Evolutionary conservation across 2,113 vertebrate genomes (phyloP).

Genomic region (Cephalopholis sonnerati): DNA sequence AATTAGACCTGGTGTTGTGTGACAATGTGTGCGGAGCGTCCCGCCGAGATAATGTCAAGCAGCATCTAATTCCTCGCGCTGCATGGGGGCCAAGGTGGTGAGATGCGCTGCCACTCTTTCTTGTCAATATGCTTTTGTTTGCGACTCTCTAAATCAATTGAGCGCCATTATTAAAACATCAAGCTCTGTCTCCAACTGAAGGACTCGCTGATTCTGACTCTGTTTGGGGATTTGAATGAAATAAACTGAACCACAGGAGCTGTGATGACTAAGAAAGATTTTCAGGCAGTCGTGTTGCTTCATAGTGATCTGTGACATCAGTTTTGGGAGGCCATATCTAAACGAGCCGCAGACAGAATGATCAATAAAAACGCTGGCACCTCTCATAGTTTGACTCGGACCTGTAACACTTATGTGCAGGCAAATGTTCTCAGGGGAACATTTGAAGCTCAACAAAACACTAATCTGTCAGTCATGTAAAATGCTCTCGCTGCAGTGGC

Average conservation of each 20-base stretch:
- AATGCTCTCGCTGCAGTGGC: not conserved
- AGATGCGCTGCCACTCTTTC: not conserved
- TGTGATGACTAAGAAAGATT: not conserved
- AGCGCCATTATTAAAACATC: not conserved
- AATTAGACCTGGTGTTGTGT: constrained; percentile 1
- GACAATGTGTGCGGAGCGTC: not conserved
- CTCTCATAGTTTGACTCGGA: not conserved
- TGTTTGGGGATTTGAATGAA: not conserved
- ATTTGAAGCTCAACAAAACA: not conserved
- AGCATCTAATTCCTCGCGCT: not conserved
- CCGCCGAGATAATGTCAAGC: not conserved
- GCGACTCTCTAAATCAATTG: not conserved
- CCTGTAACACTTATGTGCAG: not conserved
- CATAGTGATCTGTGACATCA: not conserved
- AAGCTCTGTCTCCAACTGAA: not conserved
- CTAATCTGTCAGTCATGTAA: constrained; percentile 2
- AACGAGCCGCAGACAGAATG: not conserved
- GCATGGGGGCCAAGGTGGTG: not conserved
- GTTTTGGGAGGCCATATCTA: not conserved
- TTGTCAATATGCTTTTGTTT: not conserved
- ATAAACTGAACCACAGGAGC: not conserved
- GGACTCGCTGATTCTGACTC: not conserved
- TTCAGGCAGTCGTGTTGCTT: not conserved
- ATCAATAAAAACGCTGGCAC: constrained; percentile 19
- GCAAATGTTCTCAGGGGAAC: not conserved